Evolutionary conservation across 1,140 invertebrate species (phyloP).

Genomic region (Lerema accius): DNA sequence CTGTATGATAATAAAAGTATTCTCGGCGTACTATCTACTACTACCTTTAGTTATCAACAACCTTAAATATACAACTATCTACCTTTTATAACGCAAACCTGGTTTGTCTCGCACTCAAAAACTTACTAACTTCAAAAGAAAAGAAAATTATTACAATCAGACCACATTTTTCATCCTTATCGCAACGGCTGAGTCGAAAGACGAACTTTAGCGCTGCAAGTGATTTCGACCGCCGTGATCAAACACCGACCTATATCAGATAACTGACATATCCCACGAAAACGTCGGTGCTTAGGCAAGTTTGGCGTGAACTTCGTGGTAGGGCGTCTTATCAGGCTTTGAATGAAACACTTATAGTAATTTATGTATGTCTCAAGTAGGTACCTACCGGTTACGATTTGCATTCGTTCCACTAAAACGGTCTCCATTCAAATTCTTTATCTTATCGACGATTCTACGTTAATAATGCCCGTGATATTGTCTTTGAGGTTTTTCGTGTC

Average conservation of each 20-base stretch:
- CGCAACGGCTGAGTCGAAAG: conserved; percentile 52
- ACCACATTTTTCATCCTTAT: conserved; percentile 43
- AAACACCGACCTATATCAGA: conserved; percentile 65
- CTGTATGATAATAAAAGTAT: too few relatives aligned
- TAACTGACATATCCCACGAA: conserved; percentile 62
- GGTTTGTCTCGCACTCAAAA: not conserved
- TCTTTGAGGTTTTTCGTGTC: not conserved
- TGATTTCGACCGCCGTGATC: conserved; percentile 62
- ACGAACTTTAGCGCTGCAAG: conserved; percentile 56
- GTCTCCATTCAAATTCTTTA: conserved; percentile 40
- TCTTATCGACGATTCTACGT: conserved; percentile 37
- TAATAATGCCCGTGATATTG: not conserved
- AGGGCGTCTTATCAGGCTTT: conserved; percentile 61
- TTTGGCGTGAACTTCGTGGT: conserved; percentile 55
- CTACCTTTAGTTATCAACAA: too few relatives aligned
- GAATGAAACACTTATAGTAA: conserved; percentile 67
- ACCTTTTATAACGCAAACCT: too few relatives aligned
- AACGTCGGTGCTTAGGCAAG: conserved; percentile 50
- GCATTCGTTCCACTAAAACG: conserved; percentile 32
- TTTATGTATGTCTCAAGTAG: conserved; percentile 59
- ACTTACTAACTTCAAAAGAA: not conserved
- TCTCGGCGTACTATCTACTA: too few relatives aligned
- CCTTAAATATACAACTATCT: too few relatives aligned
- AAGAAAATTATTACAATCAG: conserved; percentile 9
- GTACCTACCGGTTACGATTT: conserved; percentile 35